phyloP scores from a whole-genome alignment of 2,113 vertebrate genomes.

The Gymnorhina tibicen region DNA sequence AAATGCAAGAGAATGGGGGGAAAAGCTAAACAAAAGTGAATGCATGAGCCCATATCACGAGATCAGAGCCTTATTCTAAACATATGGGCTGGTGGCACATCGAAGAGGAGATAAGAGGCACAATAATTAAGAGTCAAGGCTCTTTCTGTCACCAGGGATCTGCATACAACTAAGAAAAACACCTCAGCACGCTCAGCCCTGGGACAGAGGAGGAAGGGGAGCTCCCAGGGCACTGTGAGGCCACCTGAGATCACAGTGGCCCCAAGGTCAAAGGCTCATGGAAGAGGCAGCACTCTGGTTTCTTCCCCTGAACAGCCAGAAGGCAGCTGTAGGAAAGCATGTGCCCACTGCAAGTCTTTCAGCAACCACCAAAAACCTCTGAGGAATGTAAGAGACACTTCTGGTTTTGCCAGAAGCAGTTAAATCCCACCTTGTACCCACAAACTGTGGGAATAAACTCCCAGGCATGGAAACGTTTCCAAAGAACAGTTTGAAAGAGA shows the following conservation, averaged over 20 bases:
- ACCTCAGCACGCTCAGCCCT: not conserved
- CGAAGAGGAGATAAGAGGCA: not conserved
- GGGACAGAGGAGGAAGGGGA: not conserved
- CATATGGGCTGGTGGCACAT: not conserved
- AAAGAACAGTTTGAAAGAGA: not conserved
- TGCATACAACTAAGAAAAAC: not conserved
- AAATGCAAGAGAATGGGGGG: conserved; percentile 14
- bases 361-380: not conserved
- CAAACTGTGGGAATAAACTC: not conserved
- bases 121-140: not conserved
- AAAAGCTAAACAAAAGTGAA: conserved; percentile 52
- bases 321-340: not conserved
- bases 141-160: not conserved
- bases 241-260: not conserved
- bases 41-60: not conserved
- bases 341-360: not conserved
- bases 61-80: not conserved
- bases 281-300: not conserved
- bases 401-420: not conserved
- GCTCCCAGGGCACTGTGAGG: not conserved
- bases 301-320: not conserved
- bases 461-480: not conserved
- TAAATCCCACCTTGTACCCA: not conserved
- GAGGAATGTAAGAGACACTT: not conserved
- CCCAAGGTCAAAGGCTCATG: not conserved